Percentiles rank a stretch among this genome's conserved stretches.
Evolutionary conservation across 2,113 vertebrate genomes (phyloP).

Genomic region (Eclectus roratus): DNA sequence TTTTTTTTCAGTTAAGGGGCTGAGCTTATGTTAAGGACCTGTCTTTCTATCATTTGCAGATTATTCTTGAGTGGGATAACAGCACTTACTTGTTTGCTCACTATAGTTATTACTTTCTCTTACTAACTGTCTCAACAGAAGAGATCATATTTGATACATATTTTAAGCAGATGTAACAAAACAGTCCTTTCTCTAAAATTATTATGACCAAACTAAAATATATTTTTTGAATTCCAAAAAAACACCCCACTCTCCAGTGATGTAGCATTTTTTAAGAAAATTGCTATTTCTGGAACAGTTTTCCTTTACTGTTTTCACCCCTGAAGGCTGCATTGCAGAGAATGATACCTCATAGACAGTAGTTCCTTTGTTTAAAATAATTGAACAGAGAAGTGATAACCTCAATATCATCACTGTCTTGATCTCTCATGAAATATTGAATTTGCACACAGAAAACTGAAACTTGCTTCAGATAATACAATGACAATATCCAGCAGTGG

Average conservation of each 20-base stretch:
- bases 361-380: neutral
- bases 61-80: neutral
- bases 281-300: neutral
- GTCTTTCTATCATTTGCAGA: neutral
- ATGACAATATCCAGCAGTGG: neutral
- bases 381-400: neutral
- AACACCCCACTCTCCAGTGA: fast-evolving
- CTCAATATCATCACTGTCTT: neutral
- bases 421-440: neutral
- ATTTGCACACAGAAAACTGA: neutral
- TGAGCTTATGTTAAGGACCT: neutral
- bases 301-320: neutral
- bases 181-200: neutral
- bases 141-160: neutral
- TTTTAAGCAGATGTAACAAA: neutral
- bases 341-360: neutral
- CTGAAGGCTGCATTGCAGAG: neutral
- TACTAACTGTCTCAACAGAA: neutral
- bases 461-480: neutral
- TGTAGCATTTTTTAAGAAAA: neutral
- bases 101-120: neutral
- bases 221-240: neutral
- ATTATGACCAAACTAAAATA: neutral
- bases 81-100: neutral
- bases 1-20: neutral